Evolutionary conservation across 2,797 vertebrate genomes (phyloP), one percentile per base, ranked within the genome.

Genomic region (Rachycentron canadum): DNA sequence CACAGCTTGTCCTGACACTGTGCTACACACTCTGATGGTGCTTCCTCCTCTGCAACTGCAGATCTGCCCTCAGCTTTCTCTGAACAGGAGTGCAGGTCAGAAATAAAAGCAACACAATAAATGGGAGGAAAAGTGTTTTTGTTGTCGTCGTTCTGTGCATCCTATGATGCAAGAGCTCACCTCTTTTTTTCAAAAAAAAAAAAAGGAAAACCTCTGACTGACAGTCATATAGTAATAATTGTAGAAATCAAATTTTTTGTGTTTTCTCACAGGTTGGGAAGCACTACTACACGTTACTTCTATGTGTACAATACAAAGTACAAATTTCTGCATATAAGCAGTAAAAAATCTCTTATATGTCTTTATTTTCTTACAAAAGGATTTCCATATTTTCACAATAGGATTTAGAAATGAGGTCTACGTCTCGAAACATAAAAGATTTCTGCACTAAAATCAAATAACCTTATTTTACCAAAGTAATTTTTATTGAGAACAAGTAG

Each of bases 1-100:
- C 92, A 89, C 85, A 79, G 91, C 88, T 86, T 89, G 89, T 86
- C 82, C 85, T 90, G 91, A 94, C 91, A 87, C 91, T 81, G 87
- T 82, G 90, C 89, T 94, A 83, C 91, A 86, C 90, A 72, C 85
- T 52, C 64, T 19, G 28, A 65, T 49, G 80, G 66, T 62, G 78
- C 85, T 76, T 90, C 89, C 82, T 78, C 75, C 72, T 59, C 69
- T 67, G 60, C 60, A 67, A 36, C 68, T 45, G 57, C 78, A 85
- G 71, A 73, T 62, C 76, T 21, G 61, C 74, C 43, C 53, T 72
- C 63, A 62, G 69, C 63, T 47, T 79, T 79, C 73, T 80, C 52
- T 77, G 73, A 47, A 70, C 38, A 55, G 66, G 77, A 85, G 75
- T 61, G 55, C 60, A 83, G 69, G 50, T 73, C 76, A 58, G 56